These are phyloP conservation scores for Corythaixoides concolor DNA, from an alignment of 2,113 vertebrate species.

Conservation along the genomic window DNA sequence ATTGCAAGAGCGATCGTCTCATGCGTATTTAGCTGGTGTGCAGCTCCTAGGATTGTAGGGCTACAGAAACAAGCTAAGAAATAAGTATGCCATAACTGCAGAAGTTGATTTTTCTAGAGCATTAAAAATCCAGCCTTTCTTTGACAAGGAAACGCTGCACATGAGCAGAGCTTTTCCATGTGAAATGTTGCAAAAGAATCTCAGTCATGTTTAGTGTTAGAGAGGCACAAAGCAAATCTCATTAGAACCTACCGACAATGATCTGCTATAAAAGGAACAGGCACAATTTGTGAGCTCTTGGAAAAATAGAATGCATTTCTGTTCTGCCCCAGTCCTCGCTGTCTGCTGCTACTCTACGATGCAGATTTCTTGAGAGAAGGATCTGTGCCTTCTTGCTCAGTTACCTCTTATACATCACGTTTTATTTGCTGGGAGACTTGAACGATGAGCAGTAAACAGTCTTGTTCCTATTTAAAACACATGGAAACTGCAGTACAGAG, in stretches of 20 bases:
- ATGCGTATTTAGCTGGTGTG: not conserved
- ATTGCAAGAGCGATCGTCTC: not conserved
- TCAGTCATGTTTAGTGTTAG: not conserved
- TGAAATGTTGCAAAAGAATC: not conserved
- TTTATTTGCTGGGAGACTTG: slow-evolving; percentile 42
- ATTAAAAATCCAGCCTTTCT: not conserved
- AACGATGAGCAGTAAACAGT: not conserved
- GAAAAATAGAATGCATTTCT: not conserved
- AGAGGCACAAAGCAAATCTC: not conserved
- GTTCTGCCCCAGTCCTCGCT: not conserved
- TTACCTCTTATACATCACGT: not conserved
- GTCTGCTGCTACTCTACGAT: not conserved
- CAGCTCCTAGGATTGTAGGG: not conserved
- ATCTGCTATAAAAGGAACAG: not conserved
- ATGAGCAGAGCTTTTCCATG: accelerated
- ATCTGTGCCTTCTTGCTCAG: not conserved
- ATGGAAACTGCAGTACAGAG: slow-evolving; percentile 4
- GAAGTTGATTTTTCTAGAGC: not conserved
- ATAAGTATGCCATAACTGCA: not conserved
- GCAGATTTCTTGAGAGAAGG: not conserved
- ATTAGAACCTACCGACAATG: not conserved
- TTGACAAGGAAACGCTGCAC: not conserved
- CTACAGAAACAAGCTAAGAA: not conserved
- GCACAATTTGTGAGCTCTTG: not conserved
- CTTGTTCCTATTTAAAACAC: not conserved